These are phyloP conservation scores for Lasioglossum oenotherae DNA, from an alignment of 2,888 invertebrate genomes.

Conservation along the genomic window DNA sequence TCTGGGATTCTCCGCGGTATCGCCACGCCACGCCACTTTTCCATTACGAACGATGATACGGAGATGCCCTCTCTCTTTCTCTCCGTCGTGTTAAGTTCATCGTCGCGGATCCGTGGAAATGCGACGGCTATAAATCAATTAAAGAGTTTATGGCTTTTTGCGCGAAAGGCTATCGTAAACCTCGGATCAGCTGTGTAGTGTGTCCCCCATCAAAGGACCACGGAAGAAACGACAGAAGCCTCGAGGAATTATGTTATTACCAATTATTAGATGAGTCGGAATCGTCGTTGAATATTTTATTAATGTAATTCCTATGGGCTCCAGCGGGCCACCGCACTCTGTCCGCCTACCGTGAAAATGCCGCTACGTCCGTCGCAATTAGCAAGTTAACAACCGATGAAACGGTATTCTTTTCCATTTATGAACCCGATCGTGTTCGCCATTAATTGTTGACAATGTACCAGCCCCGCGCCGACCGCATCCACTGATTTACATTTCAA, in stretches of 20 bases:
- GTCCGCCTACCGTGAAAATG: not conserved
- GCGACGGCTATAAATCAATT: constrained; percentile 64
- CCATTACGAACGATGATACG: constrained; percentile 51
- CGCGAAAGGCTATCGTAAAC: constrained; percentile 40
- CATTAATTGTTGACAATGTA: not conserved
- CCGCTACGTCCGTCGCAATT: not conserved
- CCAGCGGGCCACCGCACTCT: not conserved
- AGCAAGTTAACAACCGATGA: constrained; percentile 18
- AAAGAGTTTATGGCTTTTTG: constrained; percentile 43
- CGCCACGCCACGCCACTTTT: constrained; percentile 39
- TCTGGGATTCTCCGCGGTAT: constrained; percentile 29
- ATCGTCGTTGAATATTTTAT: constrained; percentile 8
- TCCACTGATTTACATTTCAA: not conserved
- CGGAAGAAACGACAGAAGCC: not conserved
- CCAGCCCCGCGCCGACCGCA: not conserved
- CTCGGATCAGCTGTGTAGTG: constrained; percentile 22
- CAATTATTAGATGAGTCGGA: constrained; percentile 6
- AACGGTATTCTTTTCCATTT: constrained; percentile 11
- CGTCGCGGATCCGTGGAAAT: constrained; percentile 44
- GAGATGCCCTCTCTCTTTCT: constrained; percentile 4
- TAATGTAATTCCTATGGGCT: not conserved
- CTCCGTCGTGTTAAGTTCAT: constrained; percentile 52
- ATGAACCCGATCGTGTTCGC: constrained; percentile 7
- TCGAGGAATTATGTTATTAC: constrained; percentile 28
- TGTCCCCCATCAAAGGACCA: not conserved